Evolutionary conservation across 2,113 vertebrate species (phyloP), one percentile per base, ranked within the genome.

Genomic region (Rattus rattus): DNA sequence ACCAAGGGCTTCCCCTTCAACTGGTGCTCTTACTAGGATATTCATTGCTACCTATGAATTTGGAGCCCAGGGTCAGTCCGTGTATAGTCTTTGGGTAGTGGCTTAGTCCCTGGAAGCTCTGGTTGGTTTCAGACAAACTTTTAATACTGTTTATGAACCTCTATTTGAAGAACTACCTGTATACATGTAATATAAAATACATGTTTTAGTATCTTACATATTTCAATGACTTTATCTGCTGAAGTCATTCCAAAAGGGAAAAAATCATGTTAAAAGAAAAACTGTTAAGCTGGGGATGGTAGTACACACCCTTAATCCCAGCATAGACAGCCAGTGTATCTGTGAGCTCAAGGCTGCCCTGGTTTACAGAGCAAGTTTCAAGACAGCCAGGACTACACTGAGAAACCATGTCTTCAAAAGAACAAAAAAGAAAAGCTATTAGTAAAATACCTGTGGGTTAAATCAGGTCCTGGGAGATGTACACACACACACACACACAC

Each of bases 121-220:
- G 43, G 43, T 43, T 43, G 43, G 43, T 43, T 43, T 43, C 43
- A 43, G 43, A 11, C 52, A 54, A 3, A 52, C 36, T 92, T 14
- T 90, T 92, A 79, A 83, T 20, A 90, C 28, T 95, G 20, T 73
- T 96, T 8, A 28, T 95, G 47, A 96, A 63, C 80, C 56, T 47
- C 28, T 76, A 1, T 72, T 91, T 80, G 26, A 91, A 83, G 85
- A 80, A 59, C 56, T 93, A 22, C 28, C 75, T 94, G n/a, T 43
- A 88, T 85, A 52, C 11, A 54, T 94, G 56, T 91, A 92, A 80
- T 88, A 54, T 91, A 73, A 81, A 95, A 81, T 88, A 19, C 88
- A 2, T 81, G 5, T 59, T 81, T n/a, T 85, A 5, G 16, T 83
- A 33, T 28, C 73, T 20, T n/a, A 28, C 2, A 14, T 80, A 87